Evolutionary conservation across 2,888 invertebrate species (phyloP).

Genomic region (Drosophila tripunctata): DNA sequence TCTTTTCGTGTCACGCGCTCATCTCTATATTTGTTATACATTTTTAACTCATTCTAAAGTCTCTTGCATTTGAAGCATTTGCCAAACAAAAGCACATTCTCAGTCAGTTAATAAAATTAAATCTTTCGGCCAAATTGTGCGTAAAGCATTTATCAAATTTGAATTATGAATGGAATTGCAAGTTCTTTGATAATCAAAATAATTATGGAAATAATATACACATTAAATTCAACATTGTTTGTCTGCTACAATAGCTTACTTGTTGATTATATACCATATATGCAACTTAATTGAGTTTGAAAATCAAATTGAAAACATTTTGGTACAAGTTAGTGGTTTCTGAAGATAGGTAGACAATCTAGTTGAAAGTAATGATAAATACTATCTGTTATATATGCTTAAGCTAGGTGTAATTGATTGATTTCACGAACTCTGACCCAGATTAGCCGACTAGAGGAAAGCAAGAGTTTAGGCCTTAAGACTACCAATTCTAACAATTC

Average conservation of each 20-base stretch:
- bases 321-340: too few species aligned
- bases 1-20: background rate
- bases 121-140: conserved; percentile 3
- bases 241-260: background rate
- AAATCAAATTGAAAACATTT: too few species aligned
- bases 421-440: too few species aligned
- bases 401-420: too few species aligned
- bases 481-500: background rate
- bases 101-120: background rate
- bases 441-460: too few species aligned
- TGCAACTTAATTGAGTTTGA: too few species aligned
- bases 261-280: too few species aligned
- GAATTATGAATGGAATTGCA: background rate
- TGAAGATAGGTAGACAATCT: too few species aligned
- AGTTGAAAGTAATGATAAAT: too few species aligned
- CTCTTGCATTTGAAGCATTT: background rate
- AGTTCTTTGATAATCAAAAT: background rate
- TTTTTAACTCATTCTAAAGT: background rate
- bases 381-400: too few species aligned
- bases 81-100: background rate
- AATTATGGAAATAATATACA: background rate
- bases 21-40: background rate
- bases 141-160: background rate
- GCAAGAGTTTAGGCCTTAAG: background rate
- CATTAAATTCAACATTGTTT: background rate